These are phyloP conservation scores for Actenoides lindsayi DNA, from an alignment of 2,113 vertebrate genomes.

Conservation along the genomic window DNA sequence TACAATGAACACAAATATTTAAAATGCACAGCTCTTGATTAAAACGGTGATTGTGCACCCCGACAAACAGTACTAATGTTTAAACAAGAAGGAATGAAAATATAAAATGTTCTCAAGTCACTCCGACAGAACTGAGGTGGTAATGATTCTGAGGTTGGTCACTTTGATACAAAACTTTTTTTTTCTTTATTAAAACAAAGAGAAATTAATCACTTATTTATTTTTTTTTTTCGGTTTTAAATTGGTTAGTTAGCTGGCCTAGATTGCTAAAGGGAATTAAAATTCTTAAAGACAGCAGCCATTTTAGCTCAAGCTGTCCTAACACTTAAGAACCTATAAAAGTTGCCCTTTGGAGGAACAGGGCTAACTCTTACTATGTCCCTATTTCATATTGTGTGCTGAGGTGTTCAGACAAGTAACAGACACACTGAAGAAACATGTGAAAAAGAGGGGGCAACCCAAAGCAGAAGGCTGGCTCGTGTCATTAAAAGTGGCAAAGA, in stretches of 20 bases:
- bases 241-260: neutral
- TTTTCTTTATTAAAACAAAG: neutral
- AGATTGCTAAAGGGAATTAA: neutral
- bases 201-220: neutral
- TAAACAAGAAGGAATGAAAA: constrained; percentile 54
- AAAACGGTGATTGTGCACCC: constrained; percentile 6
- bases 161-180: neutral
- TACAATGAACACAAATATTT: constrained; percentile 68
- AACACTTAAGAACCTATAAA: neutral
- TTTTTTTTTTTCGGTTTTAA: neutral
- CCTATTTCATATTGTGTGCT: no score
- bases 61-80: neutral
- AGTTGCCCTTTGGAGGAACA: neutral
- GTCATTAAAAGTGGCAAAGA: neutral
- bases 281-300: neutral
- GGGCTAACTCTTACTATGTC: neutral
- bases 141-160: neutral
- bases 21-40: constrained; percentile 56
- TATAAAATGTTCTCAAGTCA: neutral
- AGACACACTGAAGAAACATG: neutral
- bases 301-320: neutral
- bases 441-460: neutral
- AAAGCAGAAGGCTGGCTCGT: neutral
- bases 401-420: neutral
- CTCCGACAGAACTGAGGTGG: neutral